Evolutionary conservation across 1,140 invertebrate species (phyloP).

Genomic region (Drosophila sp.): DNA sequence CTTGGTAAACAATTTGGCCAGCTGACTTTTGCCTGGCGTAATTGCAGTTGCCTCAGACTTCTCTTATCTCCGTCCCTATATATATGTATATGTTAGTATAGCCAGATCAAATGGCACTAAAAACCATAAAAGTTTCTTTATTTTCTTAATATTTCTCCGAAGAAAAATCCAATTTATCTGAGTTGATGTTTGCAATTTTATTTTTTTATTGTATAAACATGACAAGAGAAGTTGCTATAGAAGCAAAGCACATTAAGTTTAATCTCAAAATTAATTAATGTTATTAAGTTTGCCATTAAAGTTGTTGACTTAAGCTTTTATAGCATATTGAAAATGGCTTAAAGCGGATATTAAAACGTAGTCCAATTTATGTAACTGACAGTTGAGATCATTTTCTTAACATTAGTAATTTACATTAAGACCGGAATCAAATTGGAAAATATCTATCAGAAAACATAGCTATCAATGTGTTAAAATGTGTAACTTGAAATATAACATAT

Average conservation of each 20-base stretch:
- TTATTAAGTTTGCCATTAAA: not conserved
- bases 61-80: not conserved
- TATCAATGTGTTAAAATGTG: too few species aligned
- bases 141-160: not conserved
- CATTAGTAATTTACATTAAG: too few species aligned
- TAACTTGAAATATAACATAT: too few species aligned
- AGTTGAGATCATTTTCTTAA: too few species aligned
- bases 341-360: not conserved
- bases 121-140: slow-evolving; percentile 12
- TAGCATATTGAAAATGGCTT: not conserved
- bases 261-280: slow-evolving; percentile 5
- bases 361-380: too few species aligned
- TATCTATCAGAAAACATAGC: too few species aligned
- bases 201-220: slow-evolving; percentile 1
- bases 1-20: slow-evolving; percentile 53
- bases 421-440: too few species aligned
- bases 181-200: slow-evolving; percentile 6
- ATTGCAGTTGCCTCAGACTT: slow-evolving; percentile 40
- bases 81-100: not conserved
- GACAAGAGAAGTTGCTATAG: not conserved
- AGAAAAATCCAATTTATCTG: slow-evolving; percentile 11
- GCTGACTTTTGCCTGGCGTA: slow-evolving; percentile 39
- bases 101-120: not conserved
- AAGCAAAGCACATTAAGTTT: slow-evolving; percentile 7
- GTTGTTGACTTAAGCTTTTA: not conserved